Evolutionary conservation across 37 sponge, comb jelly and placozoan genomes (phyloP).

Genomic region (Ephydatia muelleri): DNA sequence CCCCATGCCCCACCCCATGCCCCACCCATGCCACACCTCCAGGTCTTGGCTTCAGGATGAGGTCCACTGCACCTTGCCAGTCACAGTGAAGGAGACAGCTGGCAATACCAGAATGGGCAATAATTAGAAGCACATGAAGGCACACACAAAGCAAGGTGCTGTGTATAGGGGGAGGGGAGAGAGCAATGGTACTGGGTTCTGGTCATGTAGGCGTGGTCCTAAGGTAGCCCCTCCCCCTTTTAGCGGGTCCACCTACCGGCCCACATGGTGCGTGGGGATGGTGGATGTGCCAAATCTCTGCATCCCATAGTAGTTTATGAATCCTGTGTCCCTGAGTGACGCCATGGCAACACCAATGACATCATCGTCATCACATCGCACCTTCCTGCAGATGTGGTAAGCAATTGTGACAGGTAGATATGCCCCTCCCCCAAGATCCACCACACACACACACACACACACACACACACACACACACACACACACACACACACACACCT

Average conservation of each 20-base stretch:
- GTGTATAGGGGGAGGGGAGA: neutral
- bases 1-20: neutral
- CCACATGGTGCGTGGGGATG: slow-evolving; percentile 75
- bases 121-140: neutral
- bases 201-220: neutral
- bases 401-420: neutral
- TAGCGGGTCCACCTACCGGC: slow-evolving; percentile 45
- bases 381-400: slow-evolving; percentile 45
- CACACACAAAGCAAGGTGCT: neutral
- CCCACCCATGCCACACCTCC: slow-evolving; percentile 42
- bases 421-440: neutral
- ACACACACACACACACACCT: slow-evolving; percentile 28
- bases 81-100: slow-evolving; percentile 64
- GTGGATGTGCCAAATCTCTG: slow-evolving; percentile 94
- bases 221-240: neutral
- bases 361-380: slow-evolving; percentile 33
- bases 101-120: neutral
- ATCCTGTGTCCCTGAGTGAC: slow-evolving; percentile 76
- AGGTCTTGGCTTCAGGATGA: slow-evolving; percentile 66
- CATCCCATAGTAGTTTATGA: slow-evolving; percentile 97
- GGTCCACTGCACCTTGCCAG: slow-evolving; percentile 70
- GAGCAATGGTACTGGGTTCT: neutral
- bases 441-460: neutral
- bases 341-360: slow-evolving; percentile 29
- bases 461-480: slow-evolving; percentile 2